Base-by-base conservation (phyloP, 2,888 invertebrate species). In the Camptogramma bilineatum region DNA sequence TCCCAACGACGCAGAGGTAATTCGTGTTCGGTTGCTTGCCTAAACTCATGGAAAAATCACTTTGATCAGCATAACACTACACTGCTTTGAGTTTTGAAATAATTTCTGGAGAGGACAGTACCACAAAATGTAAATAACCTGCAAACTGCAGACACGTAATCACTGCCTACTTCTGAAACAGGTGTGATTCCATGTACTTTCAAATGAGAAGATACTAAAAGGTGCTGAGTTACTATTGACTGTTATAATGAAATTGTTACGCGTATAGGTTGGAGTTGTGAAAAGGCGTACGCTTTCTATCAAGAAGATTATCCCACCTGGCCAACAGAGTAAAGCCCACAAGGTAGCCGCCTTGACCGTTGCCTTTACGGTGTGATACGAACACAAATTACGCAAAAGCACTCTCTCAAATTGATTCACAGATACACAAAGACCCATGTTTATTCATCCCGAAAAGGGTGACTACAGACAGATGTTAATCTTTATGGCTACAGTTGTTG, bases 1-100 rank as follows among this genome's bases (percentile, higher is more conserved):
- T 71, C 95, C 95, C 21, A 94, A 95, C 17, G 97, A 97, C 82
- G 96, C 96, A 13, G 97, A 97, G 96, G 97, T 97, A 94, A 92
- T 87, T 85, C 71, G 69, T 80, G 78, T 87, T 89, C 76, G 80
- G 89, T 88, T 88, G 90, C 90, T 83, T 84, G 75, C 69, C 70
- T 70, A 66, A 67, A 68, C 58, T 63, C 64, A 39, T 47, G 54
- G 58, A 62, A 47, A 61, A 64, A 68, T 42, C 63, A 69, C 44
- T 71, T 56, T 52, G 48, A 57, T 53, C 31, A 52, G 48, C 34
- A 17, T 50, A 55, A 53, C 60, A 50, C 34, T 8, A 58, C 62
- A 55, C 65, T 57, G 66, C 62, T 62, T 66, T 52, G 21, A 21
- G 4, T 34, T 48, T 59, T 34, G 8, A 18, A 19, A 39, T 16